phyloP scores from a whole-genome alignment of 2,888 invertebrate species.

The Ichneumon xanthorius region DNA sequence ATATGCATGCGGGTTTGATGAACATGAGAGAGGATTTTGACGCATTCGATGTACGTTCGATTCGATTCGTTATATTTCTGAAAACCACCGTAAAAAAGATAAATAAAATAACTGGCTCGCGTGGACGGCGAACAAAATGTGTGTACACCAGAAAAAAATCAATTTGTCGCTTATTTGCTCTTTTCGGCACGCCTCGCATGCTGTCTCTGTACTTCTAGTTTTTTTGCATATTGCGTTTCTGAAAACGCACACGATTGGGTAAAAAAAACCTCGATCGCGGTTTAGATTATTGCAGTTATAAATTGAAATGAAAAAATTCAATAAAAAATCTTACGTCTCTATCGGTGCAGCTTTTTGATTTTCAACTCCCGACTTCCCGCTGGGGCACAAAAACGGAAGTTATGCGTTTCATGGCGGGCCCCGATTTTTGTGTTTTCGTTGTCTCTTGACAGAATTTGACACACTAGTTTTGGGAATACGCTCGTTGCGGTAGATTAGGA shows the following conservation, averaged over 20 bases:
- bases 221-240: neutral
- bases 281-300: no score
- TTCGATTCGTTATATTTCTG: constrained; percentile 28
- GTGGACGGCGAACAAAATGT: neutral
- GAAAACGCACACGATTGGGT: neutral
- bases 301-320: no score
- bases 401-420: no score
- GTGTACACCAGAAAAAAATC: constrained; percentile 26
- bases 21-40: constrained; percentile 46
- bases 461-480: no score
- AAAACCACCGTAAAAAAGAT: constrained; percentile 35
- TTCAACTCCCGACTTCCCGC: no score
- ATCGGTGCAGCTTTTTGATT: no score
- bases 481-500: no score
- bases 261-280: no score
- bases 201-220: neutral
- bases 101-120: constrained; percentile 17
- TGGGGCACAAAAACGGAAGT: no score
- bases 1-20: constrained; percentile 35
- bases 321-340: no score
- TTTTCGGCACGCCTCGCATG: constrained; percentile 21
- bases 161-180: constrained; percentile 47
- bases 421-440: no score
- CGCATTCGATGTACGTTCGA: constrained; percentile 5
- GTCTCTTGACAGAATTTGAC: no score